Base-by-base conservation (phyloP, 2,113 vertebrate species). In the Synchiropus splendidus region DNA sequence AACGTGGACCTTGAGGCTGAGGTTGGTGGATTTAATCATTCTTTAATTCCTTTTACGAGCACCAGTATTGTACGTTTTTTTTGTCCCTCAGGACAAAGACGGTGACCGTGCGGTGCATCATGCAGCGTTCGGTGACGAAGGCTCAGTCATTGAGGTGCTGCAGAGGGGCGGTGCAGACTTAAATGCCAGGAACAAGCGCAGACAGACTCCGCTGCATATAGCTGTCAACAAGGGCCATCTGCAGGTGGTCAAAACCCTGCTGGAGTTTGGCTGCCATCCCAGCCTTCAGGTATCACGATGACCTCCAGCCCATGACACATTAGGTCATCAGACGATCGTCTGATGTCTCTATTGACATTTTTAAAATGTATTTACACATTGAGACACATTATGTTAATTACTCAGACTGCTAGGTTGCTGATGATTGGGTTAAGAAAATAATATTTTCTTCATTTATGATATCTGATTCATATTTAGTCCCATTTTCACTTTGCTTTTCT, bases 171-270 rank as follows among this genome's bases (percentile, higher is more conserved):
- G 95, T 0, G 94, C 95, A 1, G 95, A 99, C 72, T 53, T 98
- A 69, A 99, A 99, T 0, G 95, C 95, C 51, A 89, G 95, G 36
- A 99, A 99, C 81, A 99, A 99, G 51, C 89, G 95, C 33, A 77
- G 91, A 35, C 95, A 99, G 80, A 99, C 95, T 0, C 95, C 95
- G 0, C 86, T 99, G 52, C 95, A 99, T 58, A 98, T 99, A 46
- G 95, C 95, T 15, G 95, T 99, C 58, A 99, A 99, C 79, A 99
- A 99, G 76, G 95, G 95, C 16, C 95, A 99, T 53, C 84, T 99
- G 51, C 95, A 99, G 72, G 95, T 99, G 65, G 95, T 99, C 61
- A 97, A 98, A 83, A 97, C 94, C 6, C 75, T 99, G 47, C 70
- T 99, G 70, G 95, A 98, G 72, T 94, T 99, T 9, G 92, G 92